Conservation (phyloP, 2,113 vertebrate species). For the Naja naja region DNA sequence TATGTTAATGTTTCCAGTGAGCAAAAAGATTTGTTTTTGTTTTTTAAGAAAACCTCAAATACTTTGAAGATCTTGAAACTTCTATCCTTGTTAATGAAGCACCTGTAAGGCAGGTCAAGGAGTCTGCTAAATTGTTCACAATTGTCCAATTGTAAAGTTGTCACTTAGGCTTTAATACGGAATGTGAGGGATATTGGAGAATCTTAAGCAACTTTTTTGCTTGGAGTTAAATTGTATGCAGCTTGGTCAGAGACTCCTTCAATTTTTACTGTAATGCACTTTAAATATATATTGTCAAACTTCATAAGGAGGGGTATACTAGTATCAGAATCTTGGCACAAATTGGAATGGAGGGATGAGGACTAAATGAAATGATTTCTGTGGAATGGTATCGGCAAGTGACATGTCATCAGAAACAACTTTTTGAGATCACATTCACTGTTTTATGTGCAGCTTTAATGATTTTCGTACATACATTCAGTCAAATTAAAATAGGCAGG, state of each 20-base stretch:
- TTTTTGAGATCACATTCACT: slow-evolving; percentile 55
- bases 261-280: slow-evolving; percentile 62
- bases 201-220: slow-evolving; percentile 63
- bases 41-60: slow-evolving; percentile 37
- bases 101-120: slow-evolving; percentile 43
- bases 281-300: slow-evolving; percentile 63
- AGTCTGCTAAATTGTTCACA: slow-evolving; percentile 53
- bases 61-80: slow-evolving; percentile 38
- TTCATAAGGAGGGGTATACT: slow-evolving; percentile 61
- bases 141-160: slow-evolving; percentile 56
- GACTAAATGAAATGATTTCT: slow-evolving; percentile 63
- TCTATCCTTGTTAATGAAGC: slow-evolving; percentile 31
- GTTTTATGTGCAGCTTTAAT: slow-evolving; percentile 59
- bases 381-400: slow-evolving; percentile 35
- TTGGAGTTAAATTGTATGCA: slow-evolving; percentile 69
- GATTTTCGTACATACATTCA: slow-evolving; percentile 55
- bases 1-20: slow-evolving; percentile 51
- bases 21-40: slow-evolving; percentile 27
- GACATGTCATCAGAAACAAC: slow-evolving; percentile 34
- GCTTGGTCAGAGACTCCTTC: slow-evolving; percentile 63
- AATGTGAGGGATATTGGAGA: slow-evolving; percentile 63
- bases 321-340: slow-evolving; percentile 56
- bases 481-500: slow-evolving; percentile 47
- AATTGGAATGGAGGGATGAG: slow-evolving; percentile 63
- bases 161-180: slow-evolving; percentile 59